A percentile compares a stretch with the other conserved stretches of the same genome.
Evolutionary conservation across 2,888 invertebrate genomes (phyloP).

Genomic region (Apeira syringaria): DNA sequence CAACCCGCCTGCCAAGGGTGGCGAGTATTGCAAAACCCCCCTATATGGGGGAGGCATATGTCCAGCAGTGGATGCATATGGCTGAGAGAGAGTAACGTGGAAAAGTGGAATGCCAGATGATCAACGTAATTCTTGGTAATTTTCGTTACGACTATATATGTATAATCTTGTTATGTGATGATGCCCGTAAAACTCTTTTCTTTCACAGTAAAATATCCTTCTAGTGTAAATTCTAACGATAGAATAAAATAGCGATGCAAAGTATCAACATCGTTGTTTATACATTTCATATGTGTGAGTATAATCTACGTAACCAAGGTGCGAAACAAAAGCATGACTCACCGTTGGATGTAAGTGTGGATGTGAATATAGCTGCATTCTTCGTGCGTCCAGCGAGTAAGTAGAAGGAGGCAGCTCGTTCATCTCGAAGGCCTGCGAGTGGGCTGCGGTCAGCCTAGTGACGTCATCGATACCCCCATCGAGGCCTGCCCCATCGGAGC

Average conservation of each 20-base stretch:
- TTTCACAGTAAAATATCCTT: too few relatives aligned
- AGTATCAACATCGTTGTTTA: neutral
- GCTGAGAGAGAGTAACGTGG: too few relatives aligned
- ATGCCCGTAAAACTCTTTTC: too few relatives aligned
- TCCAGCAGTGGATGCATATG: too few relatives aligned
- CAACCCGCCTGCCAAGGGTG: too few relatives aligned
- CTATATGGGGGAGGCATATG: too few relatives aligned
- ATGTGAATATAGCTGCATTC: constrained; percentile 72
- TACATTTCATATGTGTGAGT: neutral
- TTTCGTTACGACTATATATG: too few relatives aligned
- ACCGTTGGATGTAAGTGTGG: constrained; percentile 67
- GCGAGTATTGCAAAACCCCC: too few relatives aligned
- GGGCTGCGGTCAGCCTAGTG: constrained; percentile 57
- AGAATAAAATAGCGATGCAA: neutral
- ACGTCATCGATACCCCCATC: constrained; percentile 60
- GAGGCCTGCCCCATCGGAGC: constrained; percentile 62
- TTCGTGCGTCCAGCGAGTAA: constrained; percentile 65
- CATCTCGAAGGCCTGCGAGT: constrained; percentile 63
- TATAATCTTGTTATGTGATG: too few relatives aligned
- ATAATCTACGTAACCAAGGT: neutral
- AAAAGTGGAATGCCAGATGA: too few relatives aligned
- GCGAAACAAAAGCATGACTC: constrained; percentile 41
- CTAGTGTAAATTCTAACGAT: too few relatives aligned
- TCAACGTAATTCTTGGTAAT: too few relatives aligned
- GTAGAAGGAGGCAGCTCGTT: constrained; percentile 66